Conservation (phyloP, 2,113 vertebrate genomes). For the Scortum barcoo region DNA sequence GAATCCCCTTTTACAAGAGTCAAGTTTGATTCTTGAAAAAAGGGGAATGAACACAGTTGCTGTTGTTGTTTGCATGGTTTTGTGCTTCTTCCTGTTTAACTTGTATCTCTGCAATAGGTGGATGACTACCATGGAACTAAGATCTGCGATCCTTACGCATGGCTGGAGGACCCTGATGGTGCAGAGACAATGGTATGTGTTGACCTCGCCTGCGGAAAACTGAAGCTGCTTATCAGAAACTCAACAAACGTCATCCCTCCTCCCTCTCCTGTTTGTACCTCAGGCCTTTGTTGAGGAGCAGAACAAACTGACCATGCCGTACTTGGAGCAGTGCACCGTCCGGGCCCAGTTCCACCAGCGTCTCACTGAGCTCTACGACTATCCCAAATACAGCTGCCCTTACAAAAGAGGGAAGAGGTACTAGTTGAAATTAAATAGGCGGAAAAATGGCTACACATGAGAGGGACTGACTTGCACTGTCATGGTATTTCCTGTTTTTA, state of each 20-base stretch:
- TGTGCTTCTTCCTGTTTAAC: not conserved
- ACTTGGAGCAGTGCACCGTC: slow-evolving; percentile 81
- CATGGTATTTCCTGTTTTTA: slow-evolving; percentile 5
- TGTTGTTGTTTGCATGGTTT: not conserved
- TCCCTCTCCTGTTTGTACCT: not conserved
- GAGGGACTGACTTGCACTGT: not conserved
- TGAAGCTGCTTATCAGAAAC: not conserved
- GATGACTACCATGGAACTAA: slow-evolving; percentile 81
- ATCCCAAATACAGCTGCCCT: slow-evolving; percentile 86
- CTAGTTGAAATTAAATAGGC: not conserved
- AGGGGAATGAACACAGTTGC: not conserved
- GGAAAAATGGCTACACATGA: not conserved
- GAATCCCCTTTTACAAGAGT: not conserved
- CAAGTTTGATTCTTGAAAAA: not conserved
- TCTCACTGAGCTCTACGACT: slow-evolving; percentile 86
- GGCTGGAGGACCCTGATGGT: slow-evolving; percentile 83
- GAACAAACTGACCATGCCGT: slow-evolving; percentile 85
- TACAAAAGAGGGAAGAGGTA: slow-evolving; percentile 84
- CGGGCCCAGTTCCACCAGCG: slow-evolving; percentile 75
- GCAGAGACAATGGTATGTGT: slow-evolving; percentile 81
- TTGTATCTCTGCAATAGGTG: slow-evolving; percentile 66
- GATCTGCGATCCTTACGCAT: slow-evolving; percentile 80
- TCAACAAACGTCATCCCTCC: not conserved
- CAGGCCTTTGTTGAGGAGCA: slow-evolving; percentile 86
- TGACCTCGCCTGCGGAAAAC: not conserved